Evolutionary conservation across 2,888 invertebrate genomes (phyloP), one percentile per base, ranked within the genome.

Genomic region (Psococerastis gibbosa): DNA sequence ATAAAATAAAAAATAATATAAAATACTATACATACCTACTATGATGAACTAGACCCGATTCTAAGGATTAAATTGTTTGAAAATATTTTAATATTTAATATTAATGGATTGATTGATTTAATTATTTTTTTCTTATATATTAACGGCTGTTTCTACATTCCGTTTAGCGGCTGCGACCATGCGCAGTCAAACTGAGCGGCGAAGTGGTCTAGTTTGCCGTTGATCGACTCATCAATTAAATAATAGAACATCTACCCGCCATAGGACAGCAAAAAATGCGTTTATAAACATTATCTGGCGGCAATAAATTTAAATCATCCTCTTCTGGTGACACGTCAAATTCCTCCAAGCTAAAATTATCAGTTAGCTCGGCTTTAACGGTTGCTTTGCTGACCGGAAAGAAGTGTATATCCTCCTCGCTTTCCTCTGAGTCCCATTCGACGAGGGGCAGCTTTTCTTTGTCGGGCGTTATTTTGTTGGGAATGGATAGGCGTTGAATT

Each of bases 391-490:
- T 13, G n/a, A 38, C 17, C 3, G 38, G 38, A 38, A 38, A 38
- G 20, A 38, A 38, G 22, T 38, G 38, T 5, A 38, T 20, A 20
- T 38, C 38, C 18, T 38, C 38, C 9, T 38, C 38, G 20, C 67
- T 68, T 49, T 68, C 68, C 51, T 68, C 68, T 22, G 66, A 65
- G 45, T 68, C 67, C 69, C 69, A 69, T 48, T 69, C 66, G 11
- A 72, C 71, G 20, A 72, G 54, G 4, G 70, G 71, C 51, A 70
- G 69, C 51, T 67, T 64, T 49, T 68, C 67, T 48, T 61, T 62
- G 15, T 57, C 60, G 23, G 61, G 61, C 13, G 65, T 65, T 49
- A 66, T 63, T 48, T 65, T 59, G 50, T 35, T 46, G 16, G 52
- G 52, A 9, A 52, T 49, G 3, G 52, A 48, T 41, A 52, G 46